Evolutionary conservation across 2,113 vertebrate genomes (phyloP).

Genomic region (Festucalex cinctus): DNA sequence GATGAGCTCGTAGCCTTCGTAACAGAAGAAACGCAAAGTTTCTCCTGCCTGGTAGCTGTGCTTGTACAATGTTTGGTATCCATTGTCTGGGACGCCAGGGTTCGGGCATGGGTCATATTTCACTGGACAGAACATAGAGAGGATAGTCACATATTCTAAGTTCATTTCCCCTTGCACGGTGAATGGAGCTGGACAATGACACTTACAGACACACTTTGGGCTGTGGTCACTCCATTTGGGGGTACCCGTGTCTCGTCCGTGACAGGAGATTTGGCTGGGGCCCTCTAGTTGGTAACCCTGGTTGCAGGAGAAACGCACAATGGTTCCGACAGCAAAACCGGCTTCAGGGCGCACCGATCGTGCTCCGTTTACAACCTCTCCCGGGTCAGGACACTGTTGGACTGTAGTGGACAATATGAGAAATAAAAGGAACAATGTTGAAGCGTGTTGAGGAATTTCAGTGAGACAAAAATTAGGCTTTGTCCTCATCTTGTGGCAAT

Average conservation of each 20-base stretch:
- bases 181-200: not conserved
- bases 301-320: constrained; percentile 86
- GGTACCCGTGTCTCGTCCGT: constrained; percentile 83
- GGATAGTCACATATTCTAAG: not conserved
- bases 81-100: constrained; percentile 87
- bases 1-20: constrained; percentile 88
- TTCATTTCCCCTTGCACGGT: not conserved
- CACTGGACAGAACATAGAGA: constrained; percentile 65
- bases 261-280: constrained; percentile 83
- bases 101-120: constrained; percentile 91
- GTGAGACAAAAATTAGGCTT: not conserved
- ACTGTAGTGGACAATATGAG: constrained; percentile 58
- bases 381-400: constrained; percentile 85
- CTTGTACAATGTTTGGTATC: constrained; percentile 90
- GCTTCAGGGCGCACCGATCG: constrained; percentile 80
- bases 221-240: constrained; percentile 91
- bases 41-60: constrained; percentile 91
- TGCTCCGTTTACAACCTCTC: constrained; percentile 85
- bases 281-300: constrained; percentile 87
- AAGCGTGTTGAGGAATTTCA: not conserved
- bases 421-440: not conserved
- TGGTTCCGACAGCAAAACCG: constrained; percentile 82
- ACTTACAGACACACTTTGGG: constrained; percentile 91
- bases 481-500: not conserved
- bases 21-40: constrained; percentile 89